Base-by-base conservation (phyloP, 2,113 vertebrate genomes). In the Furnarius figulus region DNA sequence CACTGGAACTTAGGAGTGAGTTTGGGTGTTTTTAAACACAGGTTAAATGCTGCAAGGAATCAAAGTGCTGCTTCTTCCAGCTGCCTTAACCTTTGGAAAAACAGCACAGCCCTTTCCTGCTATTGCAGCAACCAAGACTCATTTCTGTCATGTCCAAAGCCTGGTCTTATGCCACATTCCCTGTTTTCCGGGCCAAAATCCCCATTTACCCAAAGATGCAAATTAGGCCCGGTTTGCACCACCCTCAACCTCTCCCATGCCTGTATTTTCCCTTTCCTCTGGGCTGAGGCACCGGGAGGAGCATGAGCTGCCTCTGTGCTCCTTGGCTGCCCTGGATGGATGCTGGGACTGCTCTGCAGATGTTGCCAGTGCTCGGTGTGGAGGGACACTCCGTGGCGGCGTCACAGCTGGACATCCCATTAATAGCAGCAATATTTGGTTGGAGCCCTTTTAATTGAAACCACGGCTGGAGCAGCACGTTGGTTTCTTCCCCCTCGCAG, bases 381-480 rank as follows among this genome's bases (percentile, higher is more conserved):
- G 63, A 16, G 58, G 95, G 91, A 95, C 47, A 62, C 71, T 81
- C 31, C 73, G 24, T 18, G 50, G 9, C 9, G 85, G 93, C 62
- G n/a, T 61, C 95, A 65, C 92, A 96, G 93, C 93, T 87, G 90
- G 90, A 82, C 95, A 90, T 95, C 96, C 92, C 97, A 97, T 85
- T 93, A 97, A 93, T 71, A 47, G 90, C 68, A 93, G 84, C 92
- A 92, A 92, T 85, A 63, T 95, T 96, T 63, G 87, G 89, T 88
- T 72, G 33, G 70, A 94, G 93, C 91, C 28, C 11, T 89, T 97
- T 97, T 98, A 98, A 98, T 97, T 85, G 95, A 96, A 98, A 97
- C 80, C 97, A 93, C 93, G 93, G 89, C 96, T 97, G 97, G 63
- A 76, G 61, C 85, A 94, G 72, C 67, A 25, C 77, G 79, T 39